Base-by-base conservation (phyloP, 2,113 vertebrate species). In the Lepisosteus osseus region DNA sequence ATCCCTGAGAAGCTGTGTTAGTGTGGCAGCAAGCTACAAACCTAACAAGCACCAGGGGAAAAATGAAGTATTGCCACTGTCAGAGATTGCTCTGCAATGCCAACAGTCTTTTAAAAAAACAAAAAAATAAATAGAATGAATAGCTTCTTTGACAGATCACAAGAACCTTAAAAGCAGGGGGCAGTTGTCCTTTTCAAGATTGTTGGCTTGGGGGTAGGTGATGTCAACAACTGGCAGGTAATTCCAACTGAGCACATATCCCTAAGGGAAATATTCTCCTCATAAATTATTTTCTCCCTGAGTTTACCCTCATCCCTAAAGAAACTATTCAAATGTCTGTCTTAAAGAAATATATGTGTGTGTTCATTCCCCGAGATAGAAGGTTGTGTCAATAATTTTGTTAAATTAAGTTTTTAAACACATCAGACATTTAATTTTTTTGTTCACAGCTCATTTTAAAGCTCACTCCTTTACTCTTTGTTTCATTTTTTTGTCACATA, bases 1-100 rank as follows among this genome's bases (percentile, higher is more conserved):
- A 55, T 73, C 66, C 66, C 29, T 13, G 55, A 61, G 56, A 73
- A 40, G 44, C 15, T 45, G 14, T 41, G 40, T 12, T 40, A 72
- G 15, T 2, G 55, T 45, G 57, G 47, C 17, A 14, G 81, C 68
- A 80, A 66, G 69, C 76, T 79, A 72, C 77, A 74, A 69, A 78
- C 72, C 72, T 82, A 86, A 88, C 80, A 78, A 86, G 83, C 81
- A 84, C 86, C 83, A 79, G 76, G 77, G 86, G 82, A 85, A 88
- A 77, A 80, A 67, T 75, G 77, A 81, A 80, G 81, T 72, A 71
- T 76, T 61, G 69, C 72, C 79, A 82, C 63, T 77, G 76, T 74
- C 63, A 73, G 61, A 73, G 55, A 44, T 73, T 12, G 40, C n/a
- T 7, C 59, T 45, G 67, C 73, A 7, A 51, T 72, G 72, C 44